phyloP scores from a whole-genome alignment of 2,888 invertebrate genomes.

The Parascotia fuliginaria region DNA sequence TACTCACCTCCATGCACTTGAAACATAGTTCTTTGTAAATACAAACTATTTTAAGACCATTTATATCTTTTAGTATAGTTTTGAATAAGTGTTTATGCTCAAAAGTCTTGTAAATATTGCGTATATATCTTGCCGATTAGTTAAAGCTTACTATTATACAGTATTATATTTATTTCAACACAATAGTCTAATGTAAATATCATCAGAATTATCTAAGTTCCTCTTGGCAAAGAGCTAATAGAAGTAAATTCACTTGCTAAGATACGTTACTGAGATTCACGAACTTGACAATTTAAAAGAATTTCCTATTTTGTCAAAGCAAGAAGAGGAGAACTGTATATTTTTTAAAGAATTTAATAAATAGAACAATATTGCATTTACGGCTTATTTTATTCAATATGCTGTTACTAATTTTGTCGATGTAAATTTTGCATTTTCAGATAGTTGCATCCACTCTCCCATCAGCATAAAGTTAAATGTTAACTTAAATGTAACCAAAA shows the following conservation, averaged over 20 bases:
- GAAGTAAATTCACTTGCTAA: slow-evolving; percentile 3
- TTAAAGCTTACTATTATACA: slow-evolving; percentile 57
- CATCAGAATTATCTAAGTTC: slow-evolving; percentile 27
- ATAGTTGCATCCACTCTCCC: no score
- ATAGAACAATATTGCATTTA: no score
- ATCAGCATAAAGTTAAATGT: no score
- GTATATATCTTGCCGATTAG: slow-evolving; percentile 62
- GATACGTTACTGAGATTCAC: no score
- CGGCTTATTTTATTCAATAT: no score
- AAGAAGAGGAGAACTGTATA: no score
- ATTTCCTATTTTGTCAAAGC: not conserved
- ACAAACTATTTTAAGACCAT: slow-evolving; percentile 32
- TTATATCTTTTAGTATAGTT: slow-evolving; percentile 32
- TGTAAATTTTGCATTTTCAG: no score
- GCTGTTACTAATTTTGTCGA: no score
- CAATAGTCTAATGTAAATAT: slow-evolving; percentile 43
- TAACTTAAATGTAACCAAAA: no score
- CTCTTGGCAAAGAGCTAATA: slow-evolving; percentile 13
- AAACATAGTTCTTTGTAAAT: slow-evolving; percentile 38
- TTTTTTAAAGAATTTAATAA: no score
- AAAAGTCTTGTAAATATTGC: slow-evolving; percentile 59
- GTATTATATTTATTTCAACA: slow-evolving; percentile 59
- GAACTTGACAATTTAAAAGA: not conserved
- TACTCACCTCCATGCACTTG: slow-evolving; percentile 41
- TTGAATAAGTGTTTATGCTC: slow-evolving; percentile 35